Evolutionary conservation across 2,797 vertebrate species (phyloP).

Genomic region (Mormyrus proboscirostris): DNA sequence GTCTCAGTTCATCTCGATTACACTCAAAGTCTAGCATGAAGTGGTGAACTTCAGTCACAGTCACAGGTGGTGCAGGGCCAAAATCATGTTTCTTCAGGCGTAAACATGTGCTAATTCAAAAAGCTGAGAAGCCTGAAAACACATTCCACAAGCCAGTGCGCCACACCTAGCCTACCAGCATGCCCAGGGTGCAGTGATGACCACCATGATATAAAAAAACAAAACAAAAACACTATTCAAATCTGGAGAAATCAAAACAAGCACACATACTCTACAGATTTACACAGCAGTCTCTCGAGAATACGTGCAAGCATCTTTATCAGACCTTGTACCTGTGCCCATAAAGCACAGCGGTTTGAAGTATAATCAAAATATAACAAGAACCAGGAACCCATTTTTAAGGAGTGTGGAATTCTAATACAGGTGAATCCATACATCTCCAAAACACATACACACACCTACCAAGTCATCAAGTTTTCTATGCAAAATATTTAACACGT

Average conservation of each 20-base stretch:
- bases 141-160: not conserved
- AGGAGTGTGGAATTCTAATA: not conserved
- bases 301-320: not conserved
- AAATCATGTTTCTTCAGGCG: not conserved
- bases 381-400: not conserved
- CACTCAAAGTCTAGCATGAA: not conserved
- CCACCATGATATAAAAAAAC: not conserved
- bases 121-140: not conserved
- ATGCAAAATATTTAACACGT: not conserved
- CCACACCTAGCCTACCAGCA: not conserved
- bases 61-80: not conserved
- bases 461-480: not conserved
- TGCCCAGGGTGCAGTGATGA: not conserved
- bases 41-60: not conserved
- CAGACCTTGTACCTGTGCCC: not conserved
- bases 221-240: not conserved
- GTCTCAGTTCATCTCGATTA: not conserved
- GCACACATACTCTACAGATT: not conserved
- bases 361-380: not conserved
- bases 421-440: not conserved
- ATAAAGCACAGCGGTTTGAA: not conserved
- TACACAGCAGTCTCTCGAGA: not conserved
- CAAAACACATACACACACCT: not conserved
- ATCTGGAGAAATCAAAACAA: not conserved
- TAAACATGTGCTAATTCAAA: not conserved